Base-by-base conservation (phyloP, 2,797 vertebrate species). In the Typhlichthys subterraneus region DNA sequence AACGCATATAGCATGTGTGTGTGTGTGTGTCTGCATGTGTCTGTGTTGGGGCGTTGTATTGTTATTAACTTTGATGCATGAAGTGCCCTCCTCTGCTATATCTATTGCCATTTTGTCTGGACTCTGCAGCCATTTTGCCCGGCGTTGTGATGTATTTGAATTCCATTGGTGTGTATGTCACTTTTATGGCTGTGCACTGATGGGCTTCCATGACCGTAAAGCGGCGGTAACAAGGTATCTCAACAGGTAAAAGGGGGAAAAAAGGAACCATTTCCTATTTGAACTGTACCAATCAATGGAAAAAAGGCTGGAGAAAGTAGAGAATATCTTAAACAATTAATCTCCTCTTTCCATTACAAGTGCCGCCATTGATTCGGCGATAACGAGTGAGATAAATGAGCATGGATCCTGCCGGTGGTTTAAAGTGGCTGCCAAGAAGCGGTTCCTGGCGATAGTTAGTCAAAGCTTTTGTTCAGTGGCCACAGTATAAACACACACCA, bases 381-480 rank as follows among this genome's bases (percentile, higher is more conserved):
- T 95, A 94, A 93, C 94, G 91, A 92, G n/a, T 73, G 86, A 94
- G 94, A 96, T 95, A 94, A 94, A 95, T 93, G 91, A 89, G 79
- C 75, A 86, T 84, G 86, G 93, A 93, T 95, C 87, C 88, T 75
- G 81, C 87, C 81, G 83, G 83, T 81, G 83, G 80, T 61, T 91
- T 91, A 78, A 77, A 81, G 89, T 75, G 91, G 92, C 92, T 93
- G 93, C 91, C 92, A 92, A 72, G 90, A 90, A 83, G 90, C 90
- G 83, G 70, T 88, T 70, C 69, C 65, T n/a, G 70, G 63, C 75
- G 73, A 55, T 70, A 73, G 75, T 84, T 61, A 83, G 73, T 83
- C 76, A 65, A 70, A 84, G 80, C 85, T 75, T 83, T 90, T 83
- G 79, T 83, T 77, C 69, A 77, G 72, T 76, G 68, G 56, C 82